phyloP scores from a whole-genome alignment of 1,140 invertebrate species.

The Mizuhopecten yessoensis region DNA sequence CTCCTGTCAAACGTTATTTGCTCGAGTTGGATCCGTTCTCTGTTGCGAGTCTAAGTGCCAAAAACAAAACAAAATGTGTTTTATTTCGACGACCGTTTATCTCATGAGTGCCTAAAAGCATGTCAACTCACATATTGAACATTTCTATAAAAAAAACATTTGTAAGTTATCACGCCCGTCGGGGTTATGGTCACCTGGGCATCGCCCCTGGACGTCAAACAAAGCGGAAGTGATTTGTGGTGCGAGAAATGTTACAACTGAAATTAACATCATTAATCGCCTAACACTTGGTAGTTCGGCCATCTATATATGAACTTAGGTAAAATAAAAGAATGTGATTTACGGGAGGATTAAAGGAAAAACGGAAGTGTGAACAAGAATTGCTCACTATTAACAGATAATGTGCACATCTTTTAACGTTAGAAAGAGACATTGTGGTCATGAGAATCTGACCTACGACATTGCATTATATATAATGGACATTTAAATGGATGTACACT shows the following conservation, averaged over 20 bases:
- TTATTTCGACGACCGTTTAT: too few relatives aligned
- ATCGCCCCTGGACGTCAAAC: neutral
- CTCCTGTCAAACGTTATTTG: neutral
- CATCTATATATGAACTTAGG: neutral
- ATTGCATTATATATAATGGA: neutral
- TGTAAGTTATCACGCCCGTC: too few relatives aligned
- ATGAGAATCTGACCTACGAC: neutral
- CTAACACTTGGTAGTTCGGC: neutral
- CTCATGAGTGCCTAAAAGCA: neutral
- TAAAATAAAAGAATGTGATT: neutral
- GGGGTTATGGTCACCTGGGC: neutral
- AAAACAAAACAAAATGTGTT: too few relatives aligned
- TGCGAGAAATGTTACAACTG: neutral
- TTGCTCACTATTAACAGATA: neutral
- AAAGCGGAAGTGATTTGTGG: constrained; percentile 33
- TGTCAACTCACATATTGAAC: neutral
- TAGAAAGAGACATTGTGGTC: neutral
- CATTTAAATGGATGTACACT: neutral
- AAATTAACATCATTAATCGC: neutral
- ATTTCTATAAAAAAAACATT: neutral
- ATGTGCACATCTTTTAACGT: neutral
- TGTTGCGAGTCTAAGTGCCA: neutral
- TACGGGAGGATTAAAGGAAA: neutral
- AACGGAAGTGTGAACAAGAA: neutral
- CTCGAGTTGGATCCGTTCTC: neutral